Evolutionary conservation across 1,140 invertebrate species (phyloP).

Genomic region (Oscheius sp.): DNA sequence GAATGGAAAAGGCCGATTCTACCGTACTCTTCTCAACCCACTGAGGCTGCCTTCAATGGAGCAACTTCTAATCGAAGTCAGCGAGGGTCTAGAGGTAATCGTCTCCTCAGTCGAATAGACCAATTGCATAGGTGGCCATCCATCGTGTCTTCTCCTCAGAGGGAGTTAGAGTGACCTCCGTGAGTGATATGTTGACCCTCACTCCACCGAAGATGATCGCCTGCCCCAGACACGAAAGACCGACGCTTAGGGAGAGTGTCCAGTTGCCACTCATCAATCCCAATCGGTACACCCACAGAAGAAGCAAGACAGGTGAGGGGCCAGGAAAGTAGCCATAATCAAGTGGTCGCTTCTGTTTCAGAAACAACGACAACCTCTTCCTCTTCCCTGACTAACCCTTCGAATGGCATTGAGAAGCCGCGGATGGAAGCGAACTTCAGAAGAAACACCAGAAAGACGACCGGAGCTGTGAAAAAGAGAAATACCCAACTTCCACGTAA

Average conservation of each 20-base stretch:
- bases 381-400: not conserved
- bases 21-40: constrained; percentile 35
- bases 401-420: constrained; percentile 10
- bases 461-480: constrained; percentile 1
- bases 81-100: constrained; percentile 31
- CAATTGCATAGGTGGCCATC: not conserved
- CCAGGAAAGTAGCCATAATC: not conserved
- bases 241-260: not conserved
- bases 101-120: not conserved
- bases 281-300: constrained; percentile 6
- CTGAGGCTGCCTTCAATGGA: constrained; percentile 34
- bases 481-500: constrained; percentile 2
- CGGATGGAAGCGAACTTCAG: not conserved
- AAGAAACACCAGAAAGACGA: not conserved
- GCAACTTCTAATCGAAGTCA: constrained; percentile 26
- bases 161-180: not conserved
- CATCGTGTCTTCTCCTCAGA: not conserved
- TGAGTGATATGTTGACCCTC: not conserved
- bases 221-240: constrained; percentile 27
- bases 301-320: not conserved
- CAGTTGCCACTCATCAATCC: constrained; percentile 11
- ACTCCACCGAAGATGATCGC: constrained; percentile 22
- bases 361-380: not conserved
- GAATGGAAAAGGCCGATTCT: constrained; percentile 32
- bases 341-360: too few species aligned